Evolutionary conservation across 1,140 invertebrate species (phyloP), one percentile per base, ranked within the genome.

Genomic region (Periplaneta americana): DNA sequence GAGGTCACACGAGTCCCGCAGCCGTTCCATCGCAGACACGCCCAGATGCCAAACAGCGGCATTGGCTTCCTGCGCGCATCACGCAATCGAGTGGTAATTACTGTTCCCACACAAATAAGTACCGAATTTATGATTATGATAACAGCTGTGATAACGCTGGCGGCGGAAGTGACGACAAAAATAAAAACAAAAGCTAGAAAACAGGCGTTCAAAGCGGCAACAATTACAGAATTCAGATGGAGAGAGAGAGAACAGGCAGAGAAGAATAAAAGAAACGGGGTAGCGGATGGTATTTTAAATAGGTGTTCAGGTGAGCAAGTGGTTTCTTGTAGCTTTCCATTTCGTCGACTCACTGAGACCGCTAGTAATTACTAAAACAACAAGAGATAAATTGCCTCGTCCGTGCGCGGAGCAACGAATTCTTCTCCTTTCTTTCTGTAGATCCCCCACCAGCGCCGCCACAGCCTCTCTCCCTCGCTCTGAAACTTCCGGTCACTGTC

Each of bases 401-500:
- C n/a, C 28, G 74, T 18, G 1, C 75, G 33, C 10, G 13, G 32
- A 0, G 75, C 15, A 75, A 75, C 6, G 32, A 33, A 34, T 18
- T 75, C 1, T 75, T 33, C 75, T 33, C 13, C 15, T 18, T 34
- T 34, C 34, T n/a, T 34, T n/a, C n/a, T 3, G 32, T n/a, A 28
- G 13, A 31, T 11, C 1, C 74, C n/a, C 39, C 39, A 15, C 39
- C 74, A 31, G 3, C 74, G n/a, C 74, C 13, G 74, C 74, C n/a
- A 57, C 39, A 33, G n/a, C n/a, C 18, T 37, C 18, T n/a, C 48
- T 66, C 22, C 48, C 2, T 28, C 22, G 28, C 28, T 66, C 13
- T n/a, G 28, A 66, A 66, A 66, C 22, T 75, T 75, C 75, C 75
- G 75, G 75, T 75, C 75, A 34, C 75, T 34, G 75, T 75, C 75